Base-by-base conservation (phyloP, 92 coral and sea anemone genomes). In the Phymanthus crucifer region DNA sequence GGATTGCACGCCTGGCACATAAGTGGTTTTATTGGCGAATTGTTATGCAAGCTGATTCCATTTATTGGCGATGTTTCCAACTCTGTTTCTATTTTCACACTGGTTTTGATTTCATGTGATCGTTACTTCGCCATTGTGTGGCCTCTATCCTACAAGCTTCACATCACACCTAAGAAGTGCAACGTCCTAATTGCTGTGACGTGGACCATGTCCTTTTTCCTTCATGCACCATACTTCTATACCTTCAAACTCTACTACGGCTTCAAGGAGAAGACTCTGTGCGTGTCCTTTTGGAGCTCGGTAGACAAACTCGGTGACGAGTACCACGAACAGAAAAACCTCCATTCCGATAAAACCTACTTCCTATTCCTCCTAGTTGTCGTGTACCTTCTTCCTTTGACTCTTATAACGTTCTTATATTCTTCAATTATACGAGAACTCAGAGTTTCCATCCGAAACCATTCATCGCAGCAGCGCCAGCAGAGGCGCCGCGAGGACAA, bases 371-470 rank as follows among this genome's bases (percentile, higher is more conserved):
- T 61, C 6, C 31, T 74, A 0, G 32, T 74, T 3, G 29, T 61
- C 6, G 32, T 82, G 0, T 82, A 82, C 19, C 13, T 74, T 33
- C 32, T 82, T 7, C 86, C 86, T 13, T 34, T 82, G 17, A 46
- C 26, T 4, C 31, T 75, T 3, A 82, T 82, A 0, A 82, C 86
- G 12, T 8, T 82, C 5, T 45, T 82, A 1, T 82, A 82, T 46
- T 72, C 80, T n/a, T 82, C 86, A 3, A 82, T 82, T 8, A 82
- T 82, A 10, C 50, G 56, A n/a, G 86, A 82, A 9, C 80, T 82
- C 4, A 52, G 74, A 33, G 78, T 34, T 14, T 57, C 64, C 1
- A n/a, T 34, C 6, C 13, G 69, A 14, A 78, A 78, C 35, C 86
- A 71, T 29, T 36, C 56, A 27, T 38, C 74, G 0, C 72, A 38